Evolutionary conservation across 64 coral and sea anemone genomes (phyloP).

Genomic region (Actinia equina): DNA sequence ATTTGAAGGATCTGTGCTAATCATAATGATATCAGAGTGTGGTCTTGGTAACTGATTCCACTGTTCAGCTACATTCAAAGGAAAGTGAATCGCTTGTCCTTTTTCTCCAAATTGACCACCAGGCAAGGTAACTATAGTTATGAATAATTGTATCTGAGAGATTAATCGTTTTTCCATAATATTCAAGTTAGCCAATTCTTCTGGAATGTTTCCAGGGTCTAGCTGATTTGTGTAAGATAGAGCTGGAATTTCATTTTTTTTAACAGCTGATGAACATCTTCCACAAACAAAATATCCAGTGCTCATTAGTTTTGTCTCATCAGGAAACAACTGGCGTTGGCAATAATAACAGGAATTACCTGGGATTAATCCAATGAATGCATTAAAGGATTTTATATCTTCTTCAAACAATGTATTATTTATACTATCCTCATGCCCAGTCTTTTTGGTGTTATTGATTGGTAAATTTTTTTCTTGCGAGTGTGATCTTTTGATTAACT

Average conservation of each 20-base stretch:
- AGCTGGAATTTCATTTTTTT: background rate
- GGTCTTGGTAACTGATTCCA: constrained; percentile 8
- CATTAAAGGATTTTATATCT: background rate
- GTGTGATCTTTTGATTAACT: too few relatives aligned
- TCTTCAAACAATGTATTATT: constrained; percentile 3
- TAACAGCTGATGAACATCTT: background rate
- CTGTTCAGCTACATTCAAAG: background rate
- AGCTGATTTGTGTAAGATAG: background rate
- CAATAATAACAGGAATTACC: background rate
- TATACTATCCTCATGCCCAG: background rate
- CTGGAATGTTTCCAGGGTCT: constrained; percentile 5
- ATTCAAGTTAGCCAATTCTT: background rate
- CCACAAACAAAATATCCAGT: background rate
- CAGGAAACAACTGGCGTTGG: background rate
- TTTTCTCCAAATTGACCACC: constrained; percentile 1
- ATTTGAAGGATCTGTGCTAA: background rate
- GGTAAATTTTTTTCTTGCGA: background rate
- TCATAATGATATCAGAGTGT: background rate
- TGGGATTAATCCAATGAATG: background rate
- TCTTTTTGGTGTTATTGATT: too few relatives aligned
- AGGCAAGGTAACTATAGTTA: background rate
- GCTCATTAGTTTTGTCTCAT: background rate
- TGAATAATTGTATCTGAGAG: background rate
- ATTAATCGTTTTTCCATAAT: background rate
- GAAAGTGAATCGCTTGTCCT: constrained; percentile 19